phyloP scores from a whole-genome alignment of 2,888 invertebrate genomes.

The Zhengitettix transpicula region DNA sequence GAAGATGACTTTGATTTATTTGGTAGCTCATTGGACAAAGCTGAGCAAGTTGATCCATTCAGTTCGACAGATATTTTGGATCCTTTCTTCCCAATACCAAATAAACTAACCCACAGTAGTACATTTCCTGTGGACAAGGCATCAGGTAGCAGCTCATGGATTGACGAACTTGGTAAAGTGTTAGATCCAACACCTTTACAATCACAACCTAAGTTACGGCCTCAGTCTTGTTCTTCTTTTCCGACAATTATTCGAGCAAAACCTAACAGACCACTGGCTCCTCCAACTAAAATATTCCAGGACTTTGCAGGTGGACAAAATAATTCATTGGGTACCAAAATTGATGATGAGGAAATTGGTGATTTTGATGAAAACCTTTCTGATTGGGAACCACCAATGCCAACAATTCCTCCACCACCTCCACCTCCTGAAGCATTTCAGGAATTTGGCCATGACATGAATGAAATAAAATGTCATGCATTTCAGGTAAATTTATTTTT shows the following conservation, averaged over 20 bases:
- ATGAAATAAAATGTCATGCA: too few relatives aligned
- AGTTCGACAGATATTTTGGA: constrained; percentile 25
- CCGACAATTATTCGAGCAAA: constrained; percentile 64
- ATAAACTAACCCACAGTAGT: neutral
- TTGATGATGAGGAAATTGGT: neutral
- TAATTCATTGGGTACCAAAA: neutral
- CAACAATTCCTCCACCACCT: constrained; percentile 58
- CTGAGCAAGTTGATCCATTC: constrained; percentile 36
- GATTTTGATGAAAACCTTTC: constrained; percentile 5
- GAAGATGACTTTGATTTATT: constrained; percentile 68
- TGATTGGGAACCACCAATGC: constrained; percentile 54
- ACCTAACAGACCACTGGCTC: constrained; percentile 26
- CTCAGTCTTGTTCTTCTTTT: constrained; percentile 21
- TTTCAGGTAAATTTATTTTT: too few relatives aligned
- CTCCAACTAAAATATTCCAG: neutral
- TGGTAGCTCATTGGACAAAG: constrained; percentile 34
- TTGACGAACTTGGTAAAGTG: neutral
- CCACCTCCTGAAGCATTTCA: constrained; percentile 35
- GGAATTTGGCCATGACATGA: neutral
- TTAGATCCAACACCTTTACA: neutral
- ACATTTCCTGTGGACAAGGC: neutral
- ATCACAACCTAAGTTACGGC: neutral
- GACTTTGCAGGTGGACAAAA: neutral
- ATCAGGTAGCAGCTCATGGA: neutral
- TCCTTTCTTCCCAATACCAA: constrained; percentile 34